Percentiles rank a stretch among this genome's conserved stretches.
These are phyloP conservation scores for Zaprionus gabonicus DNA, from an alignment of 1,140 invertebrate species.

Conservation along the genomic window DNA sequence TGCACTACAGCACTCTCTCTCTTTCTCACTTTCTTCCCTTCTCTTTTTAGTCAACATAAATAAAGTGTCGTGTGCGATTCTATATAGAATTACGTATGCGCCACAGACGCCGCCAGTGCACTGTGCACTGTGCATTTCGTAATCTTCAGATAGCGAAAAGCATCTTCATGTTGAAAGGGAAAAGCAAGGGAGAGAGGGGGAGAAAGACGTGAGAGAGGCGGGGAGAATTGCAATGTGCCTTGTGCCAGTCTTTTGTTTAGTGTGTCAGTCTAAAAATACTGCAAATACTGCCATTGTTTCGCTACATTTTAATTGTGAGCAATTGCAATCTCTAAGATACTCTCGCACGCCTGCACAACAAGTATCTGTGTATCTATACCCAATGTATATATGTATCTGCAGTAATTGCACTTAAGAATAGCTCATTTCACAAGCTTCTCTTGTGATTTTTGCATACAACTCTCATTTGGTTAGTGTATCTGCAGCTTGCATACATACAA, in stretches of 20 bases:
- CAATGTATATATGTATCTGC: constrained; percentile 5
- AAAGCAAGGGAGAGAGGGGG: not conserved
- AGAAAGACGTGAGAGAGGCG: not conserved
- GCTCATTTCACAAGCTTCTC: not conserved
- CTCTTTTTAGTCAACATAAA: constrained; percentile 11
- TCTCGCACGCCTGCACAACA: not conserved
- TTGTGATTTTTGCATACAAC: not conserved
- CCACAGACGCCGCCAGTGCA: constrained; percentile 1
- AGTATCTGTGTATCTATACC: constrained; percentile 40
- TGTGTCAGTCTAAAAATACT: constrained; percentile 73
- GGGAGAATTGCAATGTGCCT: constrained; percentile 27
- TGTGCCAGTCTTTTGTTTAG: constrained; percentile 58
- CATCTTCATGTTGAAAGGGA: constrained; percentile 20
- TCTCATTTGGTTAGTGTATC: constrained; percentile 8
- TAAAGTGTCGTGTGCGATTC: constrained; percentile 44
- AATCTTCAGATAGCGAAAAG: constrained; percentile 50
- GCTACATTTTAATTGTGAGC: constrained; percentile 65
- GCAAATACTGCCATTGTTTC: constrained; percentile 58
- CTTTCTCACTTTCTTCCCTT: not conserved
- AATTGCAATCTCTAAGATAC: constrained; percentile 52
- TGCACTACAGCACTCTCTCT: constrained; percentile 9
- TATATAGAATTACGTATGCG: constrained; percentile 69
- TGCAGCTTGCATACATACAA: constrained; percentile 5
- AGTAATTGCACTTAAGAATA: not conserved
- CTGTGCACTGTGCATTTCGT: constrained; percentile 47